Evolutionary conservation across 1,140 invertebrate genomes (phyloP).

Genomic region (Drosophila oshimai): DNA sequence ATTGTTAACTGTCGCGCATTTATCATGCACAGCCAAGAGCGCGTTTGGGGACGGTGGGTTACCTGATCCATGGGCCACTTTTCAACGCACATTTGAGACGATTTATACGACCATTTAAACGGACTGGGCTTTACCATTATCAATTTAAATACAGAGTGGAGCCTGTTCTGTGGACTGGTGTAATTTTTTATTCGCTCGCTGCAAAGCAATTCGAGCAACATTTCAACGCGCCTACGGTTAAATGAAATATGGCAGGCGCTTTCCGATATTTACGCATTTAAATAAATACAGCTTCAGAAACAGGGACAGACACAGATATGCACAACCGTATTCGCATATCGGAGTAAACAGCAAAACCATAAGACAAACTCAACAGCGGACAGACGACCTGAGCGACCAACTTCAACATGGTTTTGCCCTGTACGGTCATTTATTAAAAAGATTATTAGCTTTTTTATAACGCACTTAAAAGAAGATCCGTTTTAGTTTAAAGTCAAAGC

Average conservation of each 20-base stretch:
- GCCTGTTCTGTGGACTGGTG: neutral
- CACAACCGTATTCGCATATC: conserved; percentile 47
- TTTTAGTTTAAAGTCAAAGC: no score
- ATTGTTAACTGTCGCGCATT: conserved; percentile 45
- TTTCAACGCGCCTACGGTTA: conserved; percentile 71
- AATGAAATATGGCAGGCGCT: conserved; percentile 70
- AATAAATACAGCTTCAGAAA: conserved; percentile 62
- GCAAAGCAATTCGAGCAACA: conserved; percentile 50
- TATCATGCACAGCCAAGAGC: conserved; percentile 19
- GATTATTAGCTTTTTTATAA: conserved; percentile 14
- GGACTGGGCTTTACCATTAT: conserved; percentile 52
- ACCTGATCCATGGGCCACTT: conserved; percentile 37
- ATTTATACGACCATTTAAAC: conserved; percentile 32
- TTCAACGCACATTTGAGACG: conserved; percentile 41
- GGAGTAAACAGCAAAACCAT: conserved; percentile 43
- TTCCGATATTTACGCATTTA: conserved; percentile 74
- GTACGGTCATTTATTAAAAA: conserved; percentile 55
- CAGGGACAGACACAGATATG: conserved; percentile 3
- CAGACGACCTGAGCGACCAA: conserved; percentile 25
- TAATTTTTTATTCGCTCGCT: conserved; percentile 51
- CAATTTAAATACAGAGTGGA: conserved; percentile 50
- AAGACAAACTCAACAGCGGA: neutral
- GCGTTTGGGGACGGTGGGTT: no score
- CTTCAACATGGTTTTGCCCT: conserved; percentile 65
- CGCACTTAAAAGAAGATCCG: no score